These are phyloP conservation scores for Tapera naevia DNA, from an alignment of 2,797 vertebrate species.

Conservation along the genomic window DNA sequence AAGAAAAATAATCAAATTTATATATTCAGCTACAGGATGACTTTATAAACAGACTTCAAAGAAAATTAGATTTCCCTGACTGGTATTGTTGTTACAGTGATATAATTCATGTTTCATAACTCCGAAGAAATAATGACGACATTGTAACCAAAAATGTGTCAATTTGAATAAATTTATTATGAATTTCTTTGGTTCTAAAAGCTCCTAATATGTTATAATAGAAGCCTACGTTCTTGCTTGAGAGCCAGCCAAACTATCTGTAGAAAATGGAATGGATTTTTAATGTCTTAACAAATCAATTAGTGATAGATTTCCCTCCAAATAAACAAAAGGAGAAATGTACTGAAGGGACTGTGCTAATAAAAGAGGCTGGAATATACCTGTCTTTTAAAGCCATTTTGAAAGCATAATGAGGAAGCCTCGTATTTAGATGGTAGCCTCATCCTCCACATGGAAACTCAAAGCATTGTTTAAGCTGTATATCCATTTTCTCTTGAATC, in stretches of 20 bases:
- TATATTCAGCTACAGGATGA: constrained; percentile 34
- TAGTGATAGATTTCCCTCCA: neutral
- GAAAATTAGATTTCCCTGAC: constrained; percentile 54
- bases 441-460: neutral
- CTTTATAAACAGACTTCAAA: constrained; percentile 35
- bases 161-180: constrained; percentile 66
- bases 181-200: constrained; percentile 61
- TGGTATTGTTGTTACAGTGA: constrained; percentile 50
- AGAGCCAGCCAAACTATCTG: constrained; percentile 43
- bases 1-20: constrained; percentile 20
- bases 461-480: neutral
- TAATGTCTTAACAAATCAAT: constrained; percentile 21
- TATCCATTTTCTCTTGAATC: neutral
- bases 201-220: constrained; percentile 63
- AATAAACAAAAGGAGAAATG: neutral
- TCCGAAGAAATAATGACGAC: constrained; percentile 66
- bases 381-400: neutral
- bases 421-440: neutral
- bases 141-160: constrained; percentile 60
- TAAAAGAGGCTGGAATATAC: neutral
- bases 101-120: constrained; percentile 63
- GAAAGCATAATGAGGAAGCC: neutral
- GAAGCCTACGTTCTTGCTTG: constrained; percentile 54
- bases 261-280: constrained; percentile 14
- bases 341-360: neutral